Evolutionary conservation across 2,113 vertebrate genomes (phyloP), one percentile per base, ranked within the genome.

Genomic region (Corythoichthys intestinalis): DNA sequence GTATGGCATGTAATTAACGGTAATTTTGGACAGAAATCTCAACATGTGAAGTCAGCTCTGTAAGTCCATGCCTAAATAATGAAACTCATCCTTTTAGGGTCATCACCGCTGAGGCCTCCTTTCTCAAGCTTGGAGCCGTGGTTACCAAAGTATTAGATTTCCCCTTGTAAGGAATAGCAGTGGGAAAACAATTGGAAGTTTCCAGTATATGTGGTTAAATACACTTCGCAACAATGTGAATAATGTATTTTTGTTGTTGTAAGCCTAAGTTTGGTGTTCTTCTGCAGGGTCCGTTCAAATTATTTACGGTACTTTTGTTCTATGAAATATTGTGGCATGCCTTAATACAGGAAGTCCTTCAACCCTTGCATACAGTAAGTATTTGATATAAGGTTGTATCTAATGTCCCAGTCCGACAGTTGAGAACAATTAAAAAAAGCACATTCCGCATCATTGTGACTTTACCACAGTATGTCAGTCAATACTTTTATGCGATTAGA

Each of bases 91-190:
- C 57, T 60, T 73, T 71, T 63, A 65, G 76, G 15, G 15, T 49
- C 59, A 80, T 56, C 70, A 50, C 57, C 57, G 72, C 60, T 70
- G 71, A 13, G 76, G 67, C 50, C 3, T 69, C 9, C 60, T 64
- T 72, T 50, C 49, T 67, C 76, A 59, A 65, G 53, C 41, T 13
- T 5, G 66, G 41, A 71, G 73, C 47, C 50, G 28, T 56, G 69
- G 80, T 62, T 81, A 81, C 77, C 67, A 17, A 41, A 3, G 70
- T 61, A 6, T 82, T 66, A 20, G 14, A 72, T 82, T 82, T 69
- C 70, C 53, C 0, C 14, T 37, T 10, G 49, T 28, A 59, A 1
- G 44, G 7, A 10, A 2, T 54, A 17, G 41, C 15, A 61, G 41
- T 1, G 6, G 17, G 20, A 34, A 65, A 62, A 37, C 1, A 50